A percentile compares a stretch with the other conserved stretches of the same genome.
Evolutionary conservation across 2,797 vertebrate genomes (phyloP).

Genomic region (Thalassophryne amazonica): DNA sequence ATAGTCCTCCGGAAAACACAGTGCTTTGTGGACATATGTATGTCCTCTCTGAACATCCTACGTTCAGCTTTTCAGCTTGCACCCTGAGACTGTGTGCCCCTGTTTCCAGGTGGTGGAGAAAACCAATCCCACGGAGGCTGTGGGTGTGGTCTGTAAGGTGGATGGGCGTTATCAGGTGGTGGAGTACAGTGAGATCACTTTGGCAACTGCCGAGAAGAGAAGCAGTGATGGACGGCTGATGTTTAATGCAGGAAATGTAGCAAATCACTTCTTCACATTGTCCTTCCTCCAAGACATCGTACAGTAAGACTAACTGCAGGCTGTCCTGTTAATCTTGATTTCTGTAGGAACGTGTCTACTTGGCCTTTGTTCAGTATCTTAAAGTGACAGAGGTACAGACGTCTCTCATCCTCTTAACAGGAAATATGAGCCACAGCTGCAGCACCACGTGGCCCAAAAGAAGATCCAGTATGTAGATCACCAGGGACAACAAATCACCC

Average conservation of each 20-base stretch:
- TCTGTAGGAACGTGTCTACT: no score
- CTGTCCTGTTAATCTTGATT: no score
- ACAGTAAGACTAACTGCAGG: slow-evolving; percentile 75
- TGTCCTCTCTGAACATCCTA: no score
- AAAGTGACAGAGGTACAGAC: no score
- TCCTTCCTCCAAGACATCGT: slow-evolving; percentile 89
- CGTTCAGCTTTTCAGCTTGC: no score
- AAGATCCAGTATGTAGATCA: slow-evolving; percentile 89
- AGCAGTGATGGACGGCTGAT: slow-evolving; percentile 86
- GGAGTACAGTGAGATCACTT: slow-evolving; percentile 96
- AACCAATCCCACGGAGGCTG: slow-evolving; percentile 93
- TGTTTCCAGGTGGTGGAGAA: slow-evolving; percentile 92
- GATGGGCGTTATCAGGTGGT: slow-evolving; percentile 93
- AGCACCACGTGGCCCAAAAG: slow-evolving; percentile 96
- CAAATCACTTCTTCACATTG: slow-evolving; percentile 93
- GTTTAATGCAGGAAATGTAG: slow-evolving; percentile 92
- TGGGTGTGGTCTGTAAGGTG: slow-evolving; percentile 94
- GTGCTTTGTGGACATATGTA: no score
- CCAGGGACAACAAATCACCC: slow-evolving; percentile 82
- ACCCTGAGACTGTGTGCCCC: no score
- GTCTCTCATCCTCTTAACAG: slow-evolving; percentile 72
- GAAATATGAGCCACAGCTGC: slow-evolving; percentile 87
- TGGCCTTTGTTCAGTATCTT: no score
- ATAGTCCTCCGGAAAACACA: no score
- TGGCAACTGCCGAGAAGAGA: slow-evolving; percentile 88